Evolutionary conservation across 2,888 invertebrate genomes (phyloP).

Genomic region (Drosophila quinaria): DNA sequence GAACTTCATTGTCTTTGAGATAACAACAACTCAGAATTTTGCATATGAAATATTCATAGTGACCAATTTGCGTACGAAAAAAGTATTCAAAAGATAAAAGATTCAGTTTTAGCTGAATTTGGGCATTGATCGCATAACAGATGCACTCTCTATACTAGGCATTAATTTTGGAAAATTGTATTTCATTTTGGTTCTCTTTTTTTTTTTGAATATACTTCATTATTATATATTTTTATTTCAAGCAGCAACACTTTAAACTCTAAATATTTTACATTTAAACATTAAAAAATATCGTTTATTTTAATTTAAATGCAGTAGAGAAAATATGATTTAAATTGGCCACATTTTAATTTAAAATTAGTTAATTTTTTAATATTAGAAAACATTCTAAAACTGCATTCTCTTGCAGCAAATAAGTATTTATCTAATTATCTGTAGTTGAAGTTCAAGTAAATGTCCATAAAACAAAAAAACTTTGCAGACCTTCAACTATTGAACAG

Average conservation of each 20-base stretch:
- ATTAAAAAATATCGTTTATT: no score
- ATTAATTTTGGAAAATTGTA: neutral
- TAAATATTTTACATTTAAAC: no score
- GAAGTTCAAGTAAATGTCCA: neutral
- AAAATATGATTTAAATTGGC: neutral
- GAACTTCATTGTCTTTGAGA: neutral
- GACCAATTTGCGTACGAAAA: conserved; percentile 30
- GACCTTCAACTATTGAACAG: conserved; percentile 29
- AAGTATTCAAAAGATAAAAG: conserved; percentile 10
- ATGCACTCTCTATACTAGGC: conserved; percentile 6
- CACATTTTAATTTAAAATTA: neutral
- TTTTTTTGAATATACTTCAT: no score
- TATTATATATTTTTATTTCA: no score
- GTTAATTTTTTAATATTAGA: neutral
- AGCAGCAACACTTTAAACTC: no score
- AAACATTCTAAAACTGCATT: neutral
- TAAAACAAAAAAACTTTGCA: conserved; percentile 5
- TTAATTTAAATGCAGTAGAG: no score
- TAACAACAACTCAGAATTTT: neutral
- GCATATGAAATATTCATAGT: conserved; percentile 42
- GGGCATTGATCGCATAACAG: neutral
- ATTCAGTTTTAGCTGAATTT: neutral
- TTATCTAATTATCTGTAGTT: no score
- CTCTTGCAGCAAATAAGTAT: no score
- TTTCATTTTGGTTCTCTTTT: neutral